phyloP scores from a whole-genome alignment of 1,140 invertebrate genomes.

The Eueides isabella region DNA sequence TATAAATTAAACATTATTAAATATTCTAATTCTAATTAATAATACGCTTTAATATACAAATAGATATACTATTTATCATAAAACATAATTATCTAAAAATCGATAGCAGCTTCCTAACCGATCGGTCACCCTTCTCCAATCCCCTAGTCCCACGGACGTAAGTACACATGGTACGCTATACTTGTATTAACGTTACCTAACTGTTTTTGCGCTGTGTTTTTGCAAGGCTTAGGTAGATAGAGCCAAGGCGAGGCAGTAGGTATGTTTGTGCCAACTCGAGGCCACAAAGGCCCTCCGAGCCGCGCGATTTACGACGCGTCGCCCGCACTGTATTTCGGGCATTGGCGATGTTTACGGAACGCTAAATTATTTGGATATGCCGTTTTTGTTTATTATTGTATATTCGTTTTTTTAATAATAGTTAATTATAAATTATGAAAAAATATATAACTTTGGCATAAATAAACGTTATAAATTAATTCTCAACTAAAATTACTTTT shows the following conservation, averaged over 20 bases:
- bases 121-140: constrained; percentile 1
- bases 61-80: too few relatives aligned
- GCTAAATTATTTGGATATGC: constrained; percentile 50
- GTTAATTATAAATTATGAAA: too few relatives aligned
- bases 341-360: constrained; percentile 61
- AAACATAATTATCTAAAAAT: neutral
- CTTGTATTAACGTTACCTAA: constrained; percentile 32
- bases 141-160: neutral
- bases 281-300: constrained; percentile 73
- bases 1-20: too few relatives aligned
- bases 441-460: too few relatives aligned
- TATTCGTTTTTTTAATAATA: neutral
- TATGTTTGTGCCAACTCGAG: constrained; percentile 69
- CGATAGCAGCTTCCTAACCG: neutral
- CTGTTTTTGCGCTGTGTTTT: constrained; percentile 43
- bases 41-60: too few relatives aligned
- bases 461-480: too few relatives aligned
- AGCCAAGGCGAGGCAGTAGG: constrained; percentile 44
- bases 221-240: constrained; percentile 38
- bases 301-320: constrained; percentile 78
- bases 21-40: too few relatives aligned
- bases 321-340: constrained; percentile 79
- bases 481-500: too few relatives aligned
- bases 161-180: neutral
- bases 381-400: constrained; percentile 23